Evolutionary conservation across 2,113 vertebrate species (phyloP).

Genomic region (Diadophis punctatus): DNA sequence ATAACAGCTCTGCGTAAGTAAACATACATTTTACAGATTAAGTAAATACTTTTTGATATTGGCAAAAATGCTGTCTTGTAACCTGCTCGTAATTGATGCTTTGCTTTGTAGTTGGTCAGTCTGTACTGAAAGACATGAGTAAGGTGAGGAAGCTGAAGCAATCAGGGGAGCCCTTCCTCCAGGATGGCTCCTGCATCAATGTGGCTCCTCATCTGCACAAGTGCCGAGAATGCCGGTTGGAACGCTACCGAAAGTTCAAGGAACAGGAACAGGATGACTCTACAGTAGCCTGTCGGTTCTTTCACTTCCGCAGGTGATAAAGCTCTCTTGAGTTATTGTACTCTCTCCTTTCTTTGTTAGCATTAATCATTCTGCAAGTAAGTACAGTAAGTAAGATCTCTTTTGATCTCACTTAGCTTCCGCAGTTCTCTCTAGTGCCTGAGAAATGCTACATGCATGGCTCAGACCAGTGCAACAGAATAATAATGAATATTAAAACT

Average conservation of each 20-base stretch:
- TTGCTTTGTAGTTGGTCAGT: conserved; percentile 83
- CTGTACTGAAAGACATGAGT: conserved; percentile 92
- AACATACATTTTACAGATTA: not conserved
- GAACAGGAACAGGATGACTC: conserved; percentile 93
- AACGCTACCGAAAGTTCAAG: conserved; percentile 93
- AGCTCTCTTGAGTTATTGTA: not conserved
- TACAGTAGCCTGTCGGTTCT: conserved; percentile 95
- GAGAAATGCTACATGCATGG: not conserved
- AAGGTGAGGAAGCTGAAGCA: conserved; percentile 96
- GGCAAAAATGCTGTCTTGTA: conserved; percentile 12
- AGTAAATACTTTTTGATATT: not conserved
- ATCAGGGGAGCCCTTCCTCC: conserved; percentile 95
- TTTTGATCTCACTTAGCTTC: not conserved
- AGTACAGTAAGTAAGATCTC: not conserved
- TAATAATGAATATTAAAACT: not conserved
- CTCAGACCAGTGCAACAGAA: not conserved
- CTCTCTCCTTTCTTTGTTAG: not conserved
- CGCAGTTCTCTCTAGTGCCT: not conserved
- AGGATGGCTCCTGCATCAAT: conserved; percentile 97
- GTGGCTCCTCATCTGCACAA: conserved; percentile 98
- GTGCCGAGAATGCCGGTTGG: conserved; percentile 94
- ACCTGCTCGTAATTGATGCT: conserved; percentile 37
- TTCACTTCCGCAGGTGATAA: conserved; percentile 93
- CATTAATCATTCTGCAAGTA: not conserved
- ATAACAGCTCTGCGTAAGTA: not conserved